Conservation (phyloP, 1,140 invertebrate species). For the Neoseiulus cucumeris region DNA sequence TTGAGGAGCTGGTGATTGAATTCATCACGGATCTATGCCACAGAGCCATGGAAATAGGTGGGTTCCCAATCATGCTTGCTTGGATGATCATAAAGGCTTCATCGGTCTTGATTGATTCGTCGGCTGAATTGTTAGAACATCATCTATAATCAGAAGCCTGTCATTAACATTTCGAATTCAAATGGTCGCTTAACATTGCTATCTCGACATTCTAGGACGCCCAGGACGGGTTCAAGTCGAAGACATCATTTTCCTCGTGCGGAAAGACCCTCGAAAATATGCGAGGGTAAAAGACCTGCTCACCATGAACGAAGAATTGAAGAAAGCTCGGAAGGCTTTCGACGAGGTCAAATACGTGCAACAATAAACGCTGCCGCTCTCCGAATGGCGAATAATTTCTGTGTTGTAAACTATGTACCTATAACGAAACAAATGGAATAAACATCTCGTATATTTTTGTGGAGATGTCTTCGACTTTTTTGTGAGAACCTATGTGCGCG, state of each 20-base stretch:
- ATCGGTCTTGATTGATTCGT: too few relatives aligned
- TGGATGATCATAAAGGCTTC: too few relatives aligned
- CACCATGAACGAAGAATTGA: conserved; percentile 97
- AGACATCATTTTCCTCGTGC: conserved; percentile 93
- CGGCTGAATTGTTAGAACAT: too few relatives aligned
- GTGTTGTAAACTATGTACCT: too few relatives aligned
- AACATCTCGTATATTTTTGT: too few relatives aligned
- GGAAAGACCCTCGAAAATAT: conserved; percentile 89
- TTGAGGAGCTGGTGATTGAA: conserved; percentile 94
- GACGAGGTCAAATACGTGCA: conserved; percentile 88
- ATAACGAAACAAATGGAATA: too few relatives aligned
- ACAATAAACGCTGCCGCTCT: background rate
- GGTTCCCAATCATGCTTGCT: background rate
- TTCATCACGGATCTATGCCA: conserved; percentile 89
- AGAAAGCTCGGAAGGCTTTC: conserved; percentile 96
- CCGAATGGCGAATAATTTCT: too few relatives aligned
- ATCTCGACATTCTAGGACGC: conserved; percentile 29
- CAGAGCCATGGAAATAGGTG: conserved; percentile 86
- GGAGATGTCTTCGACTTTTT: too few relatives aligned
- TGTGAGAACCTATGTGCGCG: too few relatives aligned
- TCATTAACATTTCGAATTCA: too few relatives aligned
- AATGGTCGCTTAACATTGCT: too few relatives aligned
- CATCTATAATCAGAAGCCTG: too few relatives aligned
- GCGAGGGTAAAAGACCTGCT: conserved; percentile 91
- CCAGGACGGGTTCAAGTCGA: conserved; percentile 87